Evolutionary conservation across 23 tunicate species (phyloP), one percentile per base, ranked within the genome.

Genomic region (Corella eumyota): DNA sequence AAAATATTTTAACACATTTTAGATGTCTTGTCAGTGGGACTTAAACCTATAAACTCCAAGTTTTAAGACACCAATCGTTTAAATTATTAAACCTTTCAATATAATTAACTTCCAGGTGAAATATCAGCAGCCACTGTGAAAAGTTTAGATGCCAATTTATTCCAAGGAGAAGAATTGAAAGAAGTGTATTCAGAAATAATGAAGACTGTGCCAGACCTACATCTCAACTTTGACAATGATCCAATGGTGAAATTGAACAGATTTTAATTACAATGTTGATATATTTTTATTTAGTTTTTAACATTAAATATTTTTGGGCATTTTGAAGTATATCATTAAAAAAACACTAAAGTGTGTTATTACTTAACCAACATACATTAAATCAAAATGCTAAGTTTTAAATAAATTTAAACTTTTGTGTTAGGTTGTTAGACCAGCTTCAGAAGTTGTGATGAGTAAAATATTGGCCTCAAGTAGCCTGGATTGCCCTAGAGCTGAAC

Each of bases 111-210:
- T 58, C n/a, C 58, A 86, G 95, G 95, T 35, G 95, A 86, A 59
- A 77, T 86, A 66, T 77, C 95, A 0, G 75, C 69, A 35, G 68
- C 71, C 50, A 77, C 78, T 15, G 80, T 77, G 36, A 77, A 86
- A 46, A 76, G 77, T 29, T 44, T 86, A 34, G 95, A 86, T 45
- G 68, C 85, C 0, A 86, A 86, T 56, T 58, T 86, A 36, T 77
- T 77, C 80, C 85, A 77, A 61, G 85, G 80, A 5, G 74, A 74
- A 49, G 95, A 86, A 51, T 56, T 86, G 1, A 65, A 66, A 52
- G 95, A 86, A 58, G 95, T 86, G 71, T 86, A 77, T 37, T 32
- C 34, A 36, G 95, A 86, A 66, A 86, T 86, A 2, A 77, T 86
- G 80, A 77, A 86, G 52, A 86, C 95, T 19, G 85, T 77, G 32